A percentile compares a stretch with the other conserved stretches of the same genome.
These are phyloP conservation scores for Branchinecta lynchi DNA, from an alignment of 1,140 invertebrate genomes.

Conservation along the genomic window DNA sequence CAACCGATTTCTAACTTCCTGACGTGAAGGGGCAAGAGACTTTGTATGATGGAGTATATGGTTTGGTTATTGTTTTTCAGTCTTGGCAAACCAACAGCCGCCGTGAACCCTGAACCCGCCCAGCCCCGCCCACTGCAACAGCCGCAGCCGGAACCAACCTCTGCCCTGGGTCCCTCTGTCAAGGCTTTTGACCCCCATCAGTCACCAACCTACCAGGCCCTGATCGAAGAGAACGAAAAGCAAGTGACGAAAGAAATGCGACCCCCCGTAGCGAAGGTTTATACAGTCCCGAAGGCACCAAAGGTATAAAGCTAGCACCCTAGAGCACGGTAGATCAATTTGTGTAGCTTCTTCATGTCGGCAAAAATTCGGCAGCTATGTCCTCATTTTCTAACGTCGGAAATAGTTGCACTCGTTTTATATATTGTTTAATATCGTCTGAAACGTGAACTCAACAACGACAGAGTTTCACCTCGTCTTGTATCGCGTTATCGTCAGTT, in stretches of 20 bases:
- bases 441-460: too few species aligned
- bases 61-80: background rate
- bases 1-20: too few species aligned
- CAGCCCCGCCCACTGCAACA: background rate
- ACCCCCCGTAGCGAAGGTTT: background rate
- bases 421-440: too few species aligned
- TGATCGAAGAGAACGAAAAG: constrained; percentile 24
- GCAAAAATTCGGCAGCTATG: too few species aligned
- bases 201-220: constrained; percentile 21
- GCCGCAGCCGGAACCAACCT: background rate
- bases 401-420: too few species aligned
- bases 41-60: too few species aligned
- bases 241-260: constrained; percentile 15
- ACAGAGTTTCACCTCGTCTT: too few species aligned
- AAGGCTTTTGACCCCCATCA: constrained; percentile 15
- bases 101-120: background rate
- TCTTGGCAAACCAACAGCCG: background rate
- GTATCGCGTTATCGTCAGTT: too few species aligned
- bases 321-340: too few species aligned
- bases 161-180: background rate
- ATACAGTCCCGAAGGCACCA: background rate
- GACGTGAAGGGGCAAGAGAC: too few species aligned
- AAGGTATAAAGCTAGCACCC: background rate
- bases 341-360: background rate
- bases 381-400: too few species aligned